Percentiles rank a stretch among this genome's conserved stretches.
phyloP scores from a whole-genome alignment of 92 coral and sea anemone genomes.

The Umimayanthus kanabou region DNA sequence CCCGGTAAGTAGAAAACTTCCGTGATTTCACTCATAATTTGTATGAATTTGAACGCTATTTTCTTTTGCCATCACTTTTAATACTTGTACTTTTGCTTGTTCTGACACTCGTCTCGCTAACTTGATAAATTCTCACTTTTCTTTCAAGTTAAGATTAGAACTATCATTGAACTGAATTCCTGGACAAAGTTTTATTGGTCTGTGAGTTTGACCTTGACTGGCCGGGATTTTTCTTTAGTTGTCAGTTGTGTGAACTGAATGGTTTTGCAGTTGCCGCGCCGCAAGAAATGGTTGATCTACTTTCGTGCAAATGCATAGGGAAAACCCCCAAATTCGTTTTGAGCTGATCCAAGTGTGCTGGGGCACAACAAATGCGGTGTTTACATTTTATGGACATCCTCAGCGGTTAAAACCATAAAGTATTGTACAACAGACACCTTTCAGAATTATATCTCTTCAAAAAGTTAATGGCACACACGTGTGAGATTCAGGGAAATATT shows the following conservation, averaged over 20 bases:
- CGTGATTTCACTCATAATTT: neutral
- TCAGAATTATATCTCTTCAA: too few species aligned
- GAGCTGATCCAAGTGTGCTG: neutral
- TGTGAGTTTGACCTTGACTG: neutral
- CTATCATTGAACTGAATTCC: neutral
- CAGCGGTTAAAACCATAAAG: too few species aligned
- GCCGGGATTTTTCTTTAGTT: neutral
- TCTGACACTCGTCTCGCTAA: neutral
- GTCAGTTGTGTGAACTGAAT: too few species aligned
- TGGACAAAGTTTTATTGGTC: neutral
- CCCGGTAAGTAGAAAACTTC: conserved; percentile 71
- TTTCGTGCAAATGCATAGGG: neutral
- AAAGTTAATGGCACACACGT: too few species aligned
- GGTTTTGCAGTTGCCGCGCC: too few species aligned
- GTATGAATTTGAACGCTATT: neutral
- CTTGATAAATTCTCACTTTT: neutral
- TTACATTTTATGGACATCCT: neutral
- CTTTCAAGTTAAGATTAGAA: neutral
- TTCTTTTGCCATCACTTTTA: too few species aligned
- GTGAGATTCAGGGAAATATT: too few species aligned
- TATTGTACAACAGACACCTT: neutral
- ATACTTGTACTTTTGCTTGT: neutral
- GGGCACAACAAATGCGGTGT: neutral
- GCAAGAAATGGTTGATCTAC: too few species aligned
- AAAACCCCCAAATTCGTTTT: neutral